These are phyloP conservation scores for Steinernema feltiae DNA, from an alignment of 1,140 invertebrate genomes.

Conservation along the genomic window DNA sequence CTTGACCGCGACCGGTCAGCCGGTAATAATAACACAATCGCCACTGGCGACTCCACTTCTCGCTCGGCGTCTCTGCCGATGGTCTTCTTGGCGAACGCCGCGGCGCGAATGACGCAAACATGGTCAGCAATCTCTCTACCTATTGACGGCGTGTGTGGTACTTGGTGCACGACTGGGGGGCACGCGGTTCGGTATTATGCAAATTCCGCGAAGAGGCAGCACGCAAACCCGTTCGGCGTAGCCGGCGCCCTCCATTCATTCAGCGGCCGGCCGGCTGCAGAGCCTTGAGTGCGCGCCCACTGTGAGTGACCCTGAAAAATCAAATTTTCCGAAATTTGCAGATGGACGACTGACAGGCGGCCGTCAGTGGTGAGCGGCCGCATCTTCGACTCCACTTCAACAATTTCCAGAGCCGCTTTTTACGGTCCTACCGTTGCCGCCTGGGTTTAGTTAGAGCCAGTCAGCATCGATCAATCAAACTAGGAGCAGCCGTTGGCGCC, in stretches of 20 bases:
- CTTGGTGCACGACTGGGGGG: neutral
- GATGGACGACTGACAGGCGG: neutral
- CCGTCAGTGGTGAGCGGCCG: neutral
- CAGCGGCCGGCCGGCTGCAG: too few species aligned
- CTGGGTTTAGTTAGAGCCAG: neutral
- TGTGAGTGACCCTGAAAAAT: constrained; percentile 9
- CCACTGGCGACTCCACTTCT: neutral
- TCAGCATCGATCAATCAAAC: neutral
- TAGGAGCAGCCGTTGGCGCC: neutral
- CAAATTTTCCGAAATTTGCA: constrained; percentile 11
- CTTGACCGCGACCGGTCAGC: constrained; percentile 12
- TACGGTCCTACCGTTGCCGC: neutral
- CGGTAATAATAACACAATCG: constrained; percentile 9
- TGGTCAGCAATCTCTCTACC: neutral
- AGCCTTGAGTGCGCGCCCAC: too few species aligned
- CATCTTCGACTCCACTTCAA: neutral
- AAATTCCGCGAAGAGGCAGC: constrained; percentile 7
- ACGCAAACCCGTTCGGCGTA: constrained; percentile 7
- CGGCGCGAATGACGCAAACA: neutral
- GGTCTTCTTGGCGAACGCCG: neutral
- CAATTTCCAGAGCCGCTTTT: neutral
- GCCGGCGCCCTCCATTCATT: neutral
- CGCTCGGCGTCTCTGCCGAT: neutral
- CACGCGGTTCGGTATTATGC: neutral
- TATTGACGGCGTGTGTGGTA: neutral